Evolutionary conservation across 2,797 vertebrate species (phyloP).

Genomic region (Peromyscus attwateri): DNA sequence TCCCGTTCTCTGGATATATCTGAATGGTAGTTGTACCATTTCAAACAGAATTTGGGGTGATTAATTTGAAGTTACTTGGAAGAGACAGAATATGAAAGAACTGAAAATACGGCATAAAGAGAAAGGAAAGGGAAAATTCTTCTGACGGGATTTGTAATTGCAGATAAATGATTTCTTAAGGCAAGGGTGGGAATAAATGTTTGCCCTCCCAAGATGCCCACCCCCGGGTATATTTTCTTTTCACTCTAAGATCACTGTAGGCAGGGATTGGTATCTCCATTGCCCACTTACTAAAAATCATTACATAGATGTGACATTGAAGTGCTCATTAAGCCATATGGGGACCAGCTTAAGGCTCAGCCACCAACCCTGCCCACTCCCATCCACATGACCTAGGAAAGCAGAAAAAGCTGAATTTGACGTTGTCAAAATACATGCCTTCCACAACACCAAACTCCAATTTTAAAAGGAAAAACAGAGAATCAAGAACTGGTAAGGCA

Average conservation of each 20-base stretch:
- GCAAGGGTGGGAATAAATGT: neutral
- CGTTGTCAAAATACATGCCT: neutral
- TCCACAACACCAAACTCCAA: neutral
- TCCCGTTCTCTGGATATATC: neutral
- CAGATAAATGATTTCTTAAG: accelerated
- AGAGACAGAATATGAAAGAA: neutral
- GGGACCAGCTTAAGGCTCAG: neutral
- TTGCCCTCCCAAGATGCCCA: no score
- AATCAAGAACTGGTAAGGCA: neutral
- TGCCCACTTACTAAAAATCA: neutral
- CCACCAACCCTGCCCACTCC: accelerated
- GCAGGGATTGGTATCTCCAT: neutral
- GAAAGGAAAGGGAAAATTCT: neutral
- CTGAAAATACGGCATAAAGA: accelerated
- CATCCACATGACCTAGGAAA: neutral
- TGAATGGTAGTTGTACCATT: neutral
- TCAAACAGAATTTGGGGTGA: neutral
- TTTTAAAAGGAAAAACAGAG: neutral
- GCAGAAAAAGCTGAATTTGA: neutral
- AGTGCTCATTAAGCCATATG: neutral
- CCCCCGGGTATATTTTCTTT: neutral
- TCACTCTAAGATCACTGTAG: neutral
- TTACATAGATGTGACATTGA: accelerated
- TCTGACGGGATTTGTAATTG: neutral
- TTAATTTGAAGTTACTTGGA: no score